A percentile compares a stretch with the other conserved stretches of the same genome.
These are phyloP conservation scores for Chaetodon trifasciatus DNA, from an alignment of 2,797 vertebrate genomes.

Conservation along the genomic window DNA sequence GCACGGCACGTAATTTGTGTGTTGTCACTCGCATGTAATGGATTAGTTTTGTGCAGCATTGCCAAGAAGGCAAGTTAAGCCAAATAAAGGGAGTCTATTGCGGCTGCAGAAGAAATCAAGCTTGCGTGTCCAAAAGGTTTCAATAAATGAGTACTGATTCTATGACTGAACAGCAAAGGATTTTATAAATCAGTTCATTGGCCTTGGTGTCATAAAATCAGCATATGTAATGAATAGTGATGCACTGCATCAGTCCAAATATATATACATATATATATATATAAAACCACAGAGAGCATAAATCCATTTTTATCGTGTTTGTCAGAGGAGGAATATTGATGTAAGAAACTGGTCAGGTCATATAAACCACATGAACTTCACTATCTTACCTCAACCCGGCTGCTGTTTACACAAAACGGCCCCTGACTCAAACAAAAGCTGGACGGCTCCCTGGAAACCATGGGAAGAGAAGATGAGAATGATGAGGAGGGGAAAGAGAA, in stretches of 20 bases:
- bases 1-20: constrained; percentile 4
- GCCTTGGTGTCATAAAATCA: constrained; percentile 28
- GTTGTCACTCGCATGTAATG: constrained; percentile 13
- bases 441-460: constrained; percentile 59
- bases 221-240: constrained; percentile 17
- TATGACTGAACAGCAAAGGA: constrained; percentile 30
- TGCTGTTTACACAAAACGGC: constrained; percentile 68
- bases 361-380: constrained; percentile 48
- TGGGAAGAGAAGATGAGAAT: constrained; percentile 47
- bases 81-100: constrained; percentile 24
- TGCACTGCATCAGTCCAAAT: constrained; percentile 10
- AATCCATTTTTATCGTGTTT: constrained; percentile 49
- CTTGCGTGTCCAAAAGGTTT: constrained; percentile 31
- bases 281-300: background rate
- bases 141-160: constrained; percentile 29
- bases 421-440: constrained; percentile 69
- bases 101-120: constrained; percentile 25
- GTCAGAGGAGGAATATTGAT: constrained; percentile 47
- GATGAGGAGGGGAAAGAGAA: constrained; percentile 45
- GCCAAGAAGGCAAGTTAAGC: constrained; percentile 27
- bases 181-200: constrained; percentile 31
- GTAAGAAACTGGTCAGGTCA: constrained; percentile 38
- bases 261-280: background rate
- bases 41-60: constrained; percentile 33
- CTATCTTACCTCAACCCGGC: constrained; percentile 61